Percentiles rank a stretch among this genome's conserved stretches.
phyloP scores from a whole-genome alignment of 2,113 vertebrate species.

The Platysternon megacephalum region DNA sequence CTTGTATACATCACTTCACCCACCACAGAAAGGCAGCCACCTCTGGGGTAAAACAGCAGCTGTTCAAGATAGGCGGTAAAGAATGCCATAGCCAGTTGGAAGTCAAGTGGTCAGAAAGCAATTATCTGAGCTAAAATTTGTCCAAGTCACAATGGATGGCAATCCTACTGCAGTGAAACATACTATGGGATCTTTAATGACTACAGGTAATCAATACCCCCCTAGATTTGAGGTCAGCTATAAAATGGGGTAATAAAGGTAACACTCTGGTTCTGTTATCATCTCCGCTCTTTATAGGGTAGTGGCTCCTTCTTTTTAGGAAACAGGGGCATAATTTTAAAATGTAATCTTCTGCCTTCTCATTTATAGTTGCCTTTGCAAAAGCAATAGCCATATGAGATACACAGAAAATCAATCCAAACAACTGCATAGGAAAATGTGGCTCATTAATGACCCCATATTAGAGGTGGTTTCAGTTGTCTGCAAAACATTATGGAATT shows the following conservation, averaged over 20 bases:
- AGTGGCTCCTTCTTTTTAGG: background rate
- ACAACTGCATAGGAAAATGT: rapidly evolving
- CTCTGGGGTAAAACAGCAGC: background rate
- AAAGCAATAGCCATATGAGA: background rate
- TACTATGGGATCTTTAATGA: background rate
- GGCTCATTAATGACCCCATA: rapidly evolving
- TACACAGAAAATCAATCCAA: rapidly evolving
- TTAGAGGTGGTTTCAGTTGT: rapidly evolving
- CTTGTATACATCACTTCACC: background rate
- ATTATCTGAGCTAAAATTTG: background rate
- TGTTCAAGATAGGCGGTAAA: background rate
- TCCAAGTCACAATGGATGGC: background rate
- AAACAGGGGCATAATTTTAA: background rate
- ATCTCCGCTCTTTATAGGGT: background rate
- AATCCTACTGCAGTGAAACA: background rate
- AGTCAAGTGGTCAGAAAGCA: background rate
- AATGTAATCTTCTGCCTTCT: background rate
- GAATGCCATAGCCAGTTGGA: background rate
- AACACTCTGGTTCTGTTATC: background rate
- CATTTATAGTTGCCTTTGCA: background rate
- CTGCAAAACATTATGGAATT: background rate
- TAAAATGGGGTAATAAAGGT: background rate
- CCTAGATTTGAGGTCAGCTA: background rate
- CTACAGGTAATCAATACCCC: background rate
- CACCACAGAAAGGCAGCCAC: too few relatives aligned